phyloP scores from a whole-genome alignment of 2,888 invertebrate species.

The Drosophila recens region DNA sequence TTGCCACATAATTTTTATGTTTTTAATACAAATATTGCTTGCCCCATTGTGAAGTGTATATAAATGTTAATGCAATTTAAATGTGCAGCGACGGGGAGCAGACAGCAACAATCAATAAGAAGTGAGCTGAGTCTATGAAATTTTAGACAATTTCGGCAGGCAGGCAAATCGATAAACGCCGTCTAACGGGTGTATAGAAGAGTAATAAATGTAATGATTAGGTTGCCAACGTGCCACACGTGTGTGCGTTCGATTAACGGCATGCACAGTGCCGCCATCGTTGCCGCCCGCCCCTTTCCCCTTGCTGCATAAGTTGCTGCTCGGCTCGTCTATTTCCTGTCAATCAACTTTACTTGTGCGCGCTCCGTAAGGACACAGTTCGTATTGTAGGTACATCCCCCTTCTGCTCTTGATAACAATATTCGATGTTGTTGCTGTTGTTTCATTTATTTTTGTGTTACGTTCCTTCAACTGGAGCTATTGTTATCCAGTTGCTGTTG shows the following conservation, averaged over 20 bases:
- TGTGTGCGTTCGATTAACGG: slow-evolving; percentile 68
- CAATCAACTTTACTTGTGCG: slow-evolving; percentile 65
- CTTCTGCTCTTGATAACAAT: slow-evolving; percentile 38
- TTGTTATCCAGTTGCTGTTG: slow-evolving; percentile 47
- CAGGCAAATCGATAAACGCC: slow-evolving; percentile 74
- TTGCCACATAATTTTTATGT: neutral
- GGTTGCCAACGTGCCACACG: slow-evolving; percentile 41
- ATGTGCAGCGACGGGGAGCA: slow-evolving; percentile 32
- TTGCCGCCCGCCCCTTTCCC: slow-evolving; percentile 1
- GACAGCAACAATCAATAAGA: slow-evolving; percentile 49
- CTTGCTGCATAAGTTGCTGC: slow-evolving; percentile 15
- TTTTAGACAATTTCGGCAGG: slow-evolving; percentile 59
- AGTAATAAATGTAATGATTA: slow-evolving; percentile 50
- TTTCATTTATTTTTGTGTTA: slow-evolving; percentile 35
- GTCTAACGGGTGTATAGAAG: slow-evolving; percentile 36
- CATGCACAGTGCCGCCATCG: slow-evolving; percentile 7
- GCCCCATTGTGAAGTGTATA: neutral
- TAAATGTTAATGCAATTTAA: slow-evolving; percentile 37
- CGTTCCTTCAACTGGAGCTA: slow-evolving; percentile 43
- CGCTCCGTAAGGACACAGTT: slow-evolving; percentile 51
- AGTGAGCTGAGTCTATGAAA: slow-evolving; percentile 45
- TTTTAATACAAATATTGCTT: neutral
- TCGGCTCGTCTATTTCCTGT: slow-evolving; percentile 53
- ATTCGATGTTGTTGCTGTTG: slow-evolving; percentile 20
- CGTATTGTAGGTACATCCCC: slow-evolving; percentile 63